Base-by-base conservation (phyloP, 2,888 invertebrate species). In the Oxystoma pomonae region DNA sequence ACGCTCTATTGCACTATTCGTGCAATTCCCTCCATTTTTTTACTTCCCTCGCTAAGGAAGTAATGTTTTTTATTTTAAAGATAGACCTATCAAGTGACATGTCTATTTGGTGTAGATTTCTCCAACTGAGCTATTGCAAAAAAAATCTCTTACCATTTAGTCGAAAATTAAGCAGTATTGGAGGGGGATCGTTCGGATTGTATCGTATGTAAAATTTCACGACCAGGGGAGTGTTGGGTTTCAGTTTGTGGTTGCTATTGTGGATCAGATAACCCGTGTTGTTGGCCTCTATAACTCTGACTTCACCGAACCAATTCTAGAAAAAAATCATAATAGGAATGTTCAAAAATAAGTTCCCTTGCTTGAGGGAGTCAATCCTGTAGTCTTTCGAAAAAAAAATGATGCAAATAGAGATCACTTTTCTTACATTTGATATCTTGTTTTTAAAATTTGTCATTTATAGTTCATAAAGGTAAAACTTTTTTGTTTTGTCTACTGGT, bases 131-230 rank as follows among this genome's bases (percentile, higher is more conserved):
- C n/a, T n/a, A n/a, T n/a, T n/a, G n/a, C n/a, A n/a, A n/a, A n/a
- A n/a, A n/a, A n/a, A n/a, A n/a, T n/a, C n/a, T n/a, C n/a, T n/a
- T 79, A 0, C 86, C 87, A 65, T 88, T 87, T 21, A 87, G 75
- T 51, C 70, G 65, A 20, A 73, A 67, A 7, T 60, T 62, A 1
- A 66, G 58, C 5, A 75, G 22, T 55, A 65, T 60, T 2, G 81
- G 82, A 0, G 86, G 86, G 0, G 81, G 76, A 55, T 81, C 80
- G 57, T 78, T 82, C 1, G 81, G 78, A 69, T 84, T 83, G 76
- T 84, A 87, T 65, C 84, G 85, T 0, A 87, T 83, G 76, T 86
- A 86, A 76, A 88, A 85, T 1, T 85, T 77, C 16, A 86, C 81
- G 0, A 83, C 77, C 1, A 82, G 77, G 0, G 85, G 83, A 0